Base-by-base conservation (phyloP, 2,888 invertebrate species). In the Caenorhabditis angaria region DNA sequence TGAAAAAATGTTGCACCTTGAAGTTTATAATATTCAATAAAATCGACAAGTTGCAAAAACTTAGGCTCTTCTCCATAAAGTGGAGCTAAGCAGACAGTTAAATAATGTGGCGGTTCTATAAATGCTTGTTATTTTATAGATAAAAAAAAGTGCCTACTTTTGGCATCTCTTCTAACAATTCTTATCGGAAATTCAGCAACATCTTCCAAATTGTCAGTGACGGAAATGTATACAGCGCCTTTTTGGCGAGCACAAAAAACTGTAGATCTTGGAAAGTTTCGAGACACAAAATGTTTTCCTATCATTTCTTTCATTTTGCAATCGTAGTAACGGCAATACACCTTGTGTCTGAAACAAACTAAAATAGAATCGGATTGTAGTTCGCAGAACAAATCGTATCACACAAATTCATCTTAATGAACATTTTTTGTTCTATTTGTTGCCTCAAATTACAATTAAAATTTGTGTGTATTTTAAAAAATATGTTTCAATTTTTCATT, bases 1-100 rank as follows among this genome's bases (percentile, higher is more conserved):
- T 63, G 59, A 53, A 71, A 71, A 27, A 60, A 58, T n/a, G 60
- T 63, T 50, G 71, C 71, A 27, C 71, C 71, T 50, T 71, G 71
- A 12, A 71, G 67, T 55, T 71, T 71, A 57, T 71, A 61, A 28
- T 65, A 61, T 35, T 70, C 70, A 6, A 70, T 61, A 27, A 70
- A 70, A n/a, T 70, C 65, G 1, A 55, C 66, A 4, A 71, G 54
- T 56, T 64, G 67, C 27, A 67, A 54, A 24, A 58, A 64, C 22
- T 63, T 61, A 20, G 61, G 61, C 22, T 61, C 61, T 12, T 61
- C 53, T 8, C 61, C 61, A 29, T 61, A 61, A 22, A 61, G 14
- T 4, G 61, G 27, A 5, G 61, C 50, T 22, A 66, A 24, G 24
- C 70, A 70, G 25, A 70, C 65, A 6, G 70, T 66, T 25, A 65